A percentile compares a stretch with the other conserved stretches of the same genome.
Conservation (phyloP, 2,113 vertebrate genomes). For the Psilopsiagon aymara region DNA sequence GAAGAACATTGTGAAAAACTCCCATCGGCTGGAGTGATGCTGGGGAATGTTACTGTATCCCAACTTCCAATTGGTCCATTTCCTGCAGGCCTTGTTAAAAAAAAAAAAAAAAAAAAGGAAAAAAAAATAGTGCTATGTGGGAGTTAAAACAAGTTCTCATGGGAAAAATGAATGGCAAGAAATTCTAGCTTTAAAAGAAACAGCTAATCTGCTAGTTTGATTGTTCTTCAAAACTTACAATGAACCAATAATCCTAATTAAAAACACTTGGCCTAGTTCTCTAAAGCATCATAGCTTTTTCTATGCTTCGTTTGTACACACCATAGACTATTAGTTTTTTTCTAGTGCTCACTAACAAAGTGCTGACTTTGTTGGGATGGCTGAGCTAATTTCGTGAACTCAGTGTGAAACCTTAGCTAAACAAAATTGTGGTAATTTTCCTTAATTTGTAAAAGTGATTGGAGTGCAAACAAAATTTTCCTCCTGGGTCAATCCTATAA, state of each 20-base stretch:
- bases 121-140: constrained; percentile 74
- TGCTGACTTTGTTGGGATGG: constrained; percentile 84
- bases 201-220: constrained; percentile 85
- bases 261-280: constrained; percentile 85
- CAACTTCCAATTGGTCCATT: constrained; percentile 81
- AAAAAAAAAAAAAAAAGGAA: background rate
- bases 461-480: constrained; percentile 89
- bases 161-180: constrained; percentile 86
- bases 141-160: constrained; percentile 83
- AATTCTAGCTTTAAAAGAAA: constrained; percentile 84
- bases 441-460: constrained; percentile 89
- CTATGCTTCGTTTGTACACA: constrained; percentile 83
- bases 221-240: constrained; percentile 87
- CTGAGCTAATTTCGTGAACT: constrained; percentile 85
- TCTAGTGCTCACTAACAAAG: constrained; percentile 81
- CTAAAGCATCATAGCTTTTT: constrained; percentile 81
- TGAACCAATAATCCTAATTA: constrained; percentile 88
- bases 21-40: constrained; percentile 76
- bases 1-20: constrained; percentile 81
- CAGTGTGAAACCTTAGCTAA: constrained; percentile 86
- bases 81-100: constrained; percentile 78
- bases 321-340: constrained; percentile 81
- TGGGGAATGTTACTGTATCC: constrained; percentile 82
- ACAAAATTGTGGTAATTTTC: constrained; percentile 87
- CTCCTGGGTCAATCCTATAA: constrained; percentile 88